These are phyloP conservation scores for Coracias cyanogaster DNA, from an alignment of 2,797 vertebrate species.

Conservation along the genomic window DNA sequence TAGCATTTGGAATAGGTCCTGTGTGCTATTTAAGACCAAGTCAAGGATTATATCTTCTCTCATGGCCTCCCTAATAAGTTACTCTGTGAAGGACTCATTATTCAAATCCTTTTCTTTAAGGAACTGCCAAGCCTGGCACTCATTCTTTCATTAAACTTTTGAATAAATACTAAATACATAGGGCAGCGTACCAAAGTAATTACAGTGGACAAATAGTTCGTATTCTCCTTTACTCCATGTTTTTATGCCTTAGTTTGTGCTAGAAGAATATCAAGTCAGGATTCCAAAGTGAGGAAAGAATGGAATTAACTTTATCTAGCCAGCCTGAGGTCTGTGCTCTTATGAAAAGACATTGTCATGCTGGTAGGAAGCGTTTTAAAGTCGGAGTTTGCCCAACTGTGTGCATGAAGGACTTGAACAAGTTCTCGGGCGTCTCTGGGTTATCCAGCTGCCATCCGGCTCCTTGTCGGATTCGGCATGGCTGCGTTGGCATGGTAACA, in stretches of 20 bases:
- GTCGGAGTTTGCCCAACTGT: neutral
- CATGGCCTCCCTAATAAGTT: neutral
- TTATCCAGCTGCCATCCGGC: neutral
- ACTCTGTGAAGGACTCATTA: constrained; percentile 14
- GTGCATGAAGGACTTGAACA: neutral
- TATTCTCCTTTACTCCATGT: neutral
- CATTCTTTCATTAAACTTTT: constrained; percentile 12
- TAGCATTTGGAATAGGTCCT: neutral
- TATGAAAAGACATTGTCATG: neutral
- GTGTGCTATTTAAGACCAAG: neutral
- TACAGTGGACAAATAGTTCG: neutral
- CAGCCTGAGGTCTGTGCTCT: neutral
- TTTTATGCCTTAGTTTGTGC: neutral
- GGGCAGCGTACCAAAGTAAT: neutral
- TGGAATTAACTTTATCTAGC: neutral
- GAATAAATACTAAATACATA: constrained; percentile 5
- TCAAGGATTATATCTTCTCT: constrained; percentile 32
- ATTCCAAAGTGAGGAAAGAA: neutral
- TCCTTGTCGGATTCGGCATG: rapidly evolving
- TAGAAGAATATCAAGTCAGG: neutral
- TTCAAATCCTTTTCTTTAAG: constrained; percentile 15
- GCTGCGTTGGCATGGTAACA: neutral
- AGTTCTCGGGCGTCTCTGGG: neutral
- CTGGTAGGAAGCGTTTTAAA: neutral
- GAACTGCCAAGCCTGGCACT: constrained; percentile 24